Conservation (phyloP, 2,888 invertebrate species). For the Trachelus tabidus region DNA sequence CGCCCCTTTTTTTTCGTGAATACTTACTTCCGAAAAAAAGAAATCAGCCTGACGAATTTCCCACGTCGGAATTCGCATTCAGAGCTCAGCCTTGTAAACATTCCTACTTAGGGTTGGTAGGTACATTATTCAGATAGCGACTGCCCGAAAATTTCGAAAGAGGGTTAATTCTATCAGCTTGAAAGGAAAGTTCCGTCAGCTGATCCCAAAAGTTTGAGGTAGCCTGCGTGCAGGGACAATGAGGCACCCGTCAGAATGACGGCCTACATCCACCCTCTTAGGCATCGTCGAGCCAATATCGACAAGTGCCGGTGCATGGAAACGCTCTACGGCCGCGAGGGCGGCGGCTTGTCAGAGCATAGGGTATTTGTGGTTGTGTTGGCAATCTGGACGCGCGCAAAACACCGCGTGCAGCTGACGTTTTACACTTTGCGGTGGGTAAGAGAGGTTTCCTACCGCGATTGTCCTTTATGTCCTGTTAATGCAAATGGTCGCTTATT, state of each 20-base stretch:
- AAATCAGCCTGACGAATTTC: not conserved
- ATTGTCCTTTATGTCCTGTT: constrained; percentile 3
- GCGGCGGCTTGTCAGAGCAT: constrained; percentile 6
- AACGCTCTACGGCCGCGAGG: constrained; percentile 5
- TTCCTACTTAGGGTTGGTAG: not conserved
- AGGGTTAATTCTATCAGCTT: constrained; percentile 3
- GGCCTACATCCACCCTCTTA: not conserved
- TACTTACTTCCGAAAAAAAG: not conserved
- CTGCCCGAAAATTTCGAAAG: not conserved
- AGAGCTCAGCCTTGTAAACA: not conserved
- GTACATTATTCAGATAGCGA: not conserved
- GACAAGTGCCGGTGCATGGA: constrained; percentile 2
- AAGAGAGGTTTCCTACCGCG: constrained; percentile 6
- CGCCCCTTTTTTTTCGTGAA: not conserved
- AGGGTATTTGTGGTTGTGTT: constrained; percentile 34
- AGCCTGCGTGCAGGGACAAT: not conserved
- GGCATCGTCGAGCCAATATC: not conserved
- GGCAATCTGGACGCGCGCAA: constrained; percentile 33
- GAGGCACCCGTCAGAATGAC: not conserved
- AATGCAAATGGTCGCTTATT: not conserved
- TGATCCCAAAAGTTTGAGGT: constrained; percentile 2
- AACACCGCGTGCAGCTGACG: constrained; percentile 48
- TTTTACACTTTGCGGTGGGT: constrained; percentile 44
- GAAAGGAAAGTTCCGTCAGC: constrained; percentile 4
- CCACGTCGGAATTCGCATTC: not conserved